A percentile compares a stretch with the other conserved stretches of the same genome.
phyloP scores from a whole-genome alignment of 2,797 vertebrate genomes.

The Numenius phaeopus region DNA sequence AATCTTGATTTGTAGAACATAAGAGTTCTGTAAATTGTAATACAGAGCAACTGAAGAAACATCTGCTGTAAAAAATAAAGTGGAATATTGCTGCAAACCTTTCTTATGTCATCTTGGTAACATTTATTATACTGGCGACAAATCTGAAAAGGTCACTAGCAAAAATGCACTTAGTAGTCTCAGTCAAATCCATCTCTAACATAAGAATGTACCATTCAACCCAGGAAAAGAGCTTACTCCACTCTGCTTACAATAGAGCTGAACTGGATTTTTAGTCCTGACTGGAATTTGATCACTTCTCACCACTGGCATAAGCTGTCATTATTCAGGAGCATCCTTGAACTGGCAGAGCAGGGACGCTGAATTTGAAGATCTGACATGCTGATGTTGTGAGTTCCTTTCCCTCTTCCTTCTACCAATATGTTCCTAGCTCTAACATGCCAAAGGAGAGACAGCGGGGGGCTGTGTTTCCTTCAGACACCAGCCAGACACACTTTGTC shows the following conservation, averaged over 20 bases:
- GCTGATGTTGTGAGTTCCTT: neutral
- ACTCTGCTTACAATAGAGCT: neutral
- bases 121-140: constrained; percentile 50
- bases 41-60: constrained; percentile 49
- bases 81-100: constrained; percentile 44
- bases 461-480: neutral
- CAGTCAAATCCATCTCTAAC: constrained; percentile 42
- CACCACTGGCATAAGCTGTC: neutral
- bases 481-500: neutral
- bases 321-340: neutral
- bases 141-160: constrained; percentile 69
- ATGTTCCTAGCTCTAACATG: neutral
- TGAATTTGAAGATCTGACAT: neutral
- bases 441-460: neutral
- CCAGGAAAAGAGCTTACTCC: neutral
- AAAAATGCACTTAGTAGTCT: constrained; percentile 58
- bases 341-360: neutral
- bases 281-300: neutral
- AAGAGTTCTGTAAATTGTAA: constrained; percentile 49
- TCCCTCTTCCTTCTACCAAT: neutral
- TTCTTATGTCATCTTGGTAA: constrained; percentile 22
- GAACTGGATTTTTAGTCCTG: neutral
- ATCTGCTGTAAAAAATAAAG: constrained; percentile 51
- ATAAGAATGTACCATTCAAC: constrained; percentile 8
- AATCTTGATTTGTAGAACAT: constrained; percentile 60